Evolutionary conservation across 2,797 vertebrate genomes (phyloP).

Genomic region (Gobio occitaniae): DNA sequence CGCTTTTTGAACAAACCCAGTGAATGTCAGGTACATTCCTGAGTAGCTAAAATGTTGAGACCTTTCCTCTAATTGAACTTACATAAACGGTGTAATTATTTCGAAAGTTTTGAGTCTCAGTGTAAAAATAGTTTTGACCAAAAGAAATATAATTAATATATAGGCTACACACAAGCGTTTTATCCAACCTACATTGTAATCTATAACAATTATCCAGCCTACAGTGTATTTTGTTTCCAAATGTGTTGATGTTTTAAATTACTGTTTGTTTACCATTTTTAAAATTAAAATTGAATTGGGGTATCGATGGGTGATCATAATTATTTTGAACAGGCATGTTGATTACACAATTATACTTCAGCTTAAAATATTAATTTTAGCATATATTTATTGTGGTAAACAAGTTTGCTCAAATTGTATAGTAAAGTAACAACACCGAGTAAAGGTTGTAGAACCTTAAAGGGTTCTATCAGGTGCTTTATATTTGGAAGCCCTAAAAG

Average conservation of each 20-base stretch:
- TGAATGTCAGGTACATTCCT: slow-evolving; percentile 64
- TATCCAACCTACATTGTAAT: too few species aligned
- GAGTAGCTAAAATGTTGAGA: background rate
- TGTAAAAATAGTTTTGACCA: background rate
- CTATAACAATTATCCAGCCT: too few species aligned
- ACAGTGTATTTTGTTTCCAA: background rate
- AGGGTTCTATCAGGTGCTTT: background rate
- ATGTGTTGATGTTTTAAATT: background rate
- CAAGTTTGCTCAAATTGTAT: background rate
- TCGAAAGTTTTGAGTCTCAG: background rate
- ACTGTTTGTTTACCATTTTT: background rate
- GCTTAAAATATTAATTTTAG: background rate
- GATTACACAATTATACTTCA: too few species aligned
- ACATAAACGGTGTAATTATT: background rate
- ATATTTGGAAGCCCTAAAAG: background rate
- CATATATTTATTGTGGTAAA: background rate
- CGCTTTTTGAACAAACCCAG: slow-evolving; percentile 65
- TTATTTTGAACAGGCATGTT: too few species aligned
- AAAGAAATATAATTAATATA: background rate
- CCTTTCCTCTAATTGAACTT: background rate
- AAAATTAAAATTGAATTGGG: background rate
- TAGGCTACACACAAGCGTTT: background rate
- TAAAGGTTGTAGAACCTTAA: background rate
- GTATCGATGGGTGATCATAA: background rate
- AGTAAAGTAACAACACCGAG: background rate